Conservation (phyloP, 2,797 vertebrate species). For the Graptemys geographica region DNA sequence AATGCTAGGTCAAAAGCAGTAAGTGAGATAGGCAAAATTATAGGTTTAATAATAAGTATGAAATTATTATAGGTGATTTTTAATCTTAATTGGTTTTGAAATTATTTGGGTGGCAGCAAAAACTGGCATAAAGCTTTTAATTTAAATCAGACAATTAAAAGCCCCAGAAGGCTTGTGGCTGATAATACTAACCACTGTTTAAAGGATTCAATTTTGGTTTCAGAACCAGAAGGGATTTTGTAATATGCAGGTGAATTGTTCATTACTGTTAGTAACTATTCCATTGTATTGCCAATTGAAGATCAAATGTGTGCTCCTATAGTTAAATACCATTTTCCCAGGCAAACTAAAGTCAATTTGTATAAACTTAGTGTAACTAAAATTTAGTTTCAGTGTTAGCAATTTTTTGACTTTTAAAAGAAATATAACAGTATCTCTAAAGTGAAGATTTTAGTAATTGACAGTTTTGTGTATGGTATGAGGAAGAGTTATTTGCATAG, state of each 20-base stretch:
- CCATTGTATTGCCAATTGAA: background rate
- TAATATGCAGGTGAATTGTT: constrained; percentile 58
- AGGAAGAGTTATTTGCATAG: background rate
- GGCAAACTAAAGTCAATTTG: constrained; percentile 42
- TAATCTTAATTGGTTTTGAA: constrained; percentile 81
- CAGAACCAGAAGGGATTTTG: constrained; percentile 59
- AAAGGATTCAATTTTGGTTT: constrained; percentile 69
- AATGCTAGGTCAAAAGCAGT: constrained; percentile 66
- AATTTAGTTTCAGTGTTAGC: background rate
- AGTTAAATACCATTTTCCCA: constrained; percentile 42
- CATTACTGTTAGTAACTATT: constrained; percentile 48
- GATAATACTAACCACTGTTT: constrained; percentile 71
- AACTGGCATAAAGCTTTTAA: constrained; percentile 69
- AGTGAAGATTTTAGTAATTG: background rate
- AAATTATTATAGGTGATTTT: constrained; percentile 76
- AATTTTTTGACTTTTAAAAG: background rate
- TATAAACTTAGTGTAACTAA: background rate
- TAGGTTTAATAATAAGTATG: constrained; percentile 65
- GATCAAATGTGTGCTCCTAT: background rate
- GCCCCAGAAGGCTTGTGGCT: constrained; percentile 40
- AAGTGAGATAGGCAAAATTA: constrained; percentile 70
- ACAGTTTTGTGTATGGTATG: background rate
- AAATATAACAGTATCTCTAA: background rate
- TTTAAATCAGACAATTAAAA: constrained; percentile 76
- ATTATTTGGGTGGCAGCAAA: constrained; percentile 79